These are phyloP conservation scores for Montipora capricornis DNA, from an alignment of 64 coral and sea anemone species.

Conservation along the genomic window DNA sequence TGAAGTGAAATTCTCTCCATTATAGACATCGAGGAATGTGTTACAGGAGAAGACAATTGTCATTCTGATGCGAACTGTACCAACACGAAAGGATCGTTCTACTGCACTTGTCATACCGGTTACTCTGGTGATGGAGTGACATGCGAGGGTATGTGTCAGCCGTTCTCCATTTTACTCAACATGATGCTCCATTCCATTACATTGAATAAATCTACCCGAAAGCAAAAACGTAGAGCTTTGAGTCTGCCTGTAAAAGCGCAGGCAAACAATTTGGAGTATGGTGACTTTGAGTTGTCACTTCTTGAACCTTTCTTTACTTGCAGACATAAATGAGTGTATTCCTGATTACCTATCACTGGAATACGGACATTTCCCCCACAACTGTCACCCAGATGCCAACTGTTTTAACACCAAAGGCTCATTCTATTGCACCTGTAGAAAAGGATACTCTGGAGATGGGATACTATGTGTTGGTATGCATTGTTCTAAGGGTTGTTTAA, in stretches of 20 bases:
- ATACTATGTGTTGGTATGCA: slow-evolving; percentile 51
- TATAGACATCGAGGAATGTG: slow-evolving; percentile 57
- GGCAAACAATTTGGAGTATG: too few relatives aligned
- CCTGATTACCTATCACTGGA: not conserved
- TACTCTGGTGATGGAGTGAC: slow-evolving; percentile 66
- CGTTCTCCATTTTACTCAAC: not conserved
- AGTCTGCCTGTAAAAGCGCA: too few relatives aligned
- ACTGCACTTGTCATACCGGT: slow-evolving; percentile 67
- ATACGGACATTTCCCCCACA: slow-evolving; percentile 1
- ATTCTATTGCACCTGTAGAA: slow-evolving; percentile 77
- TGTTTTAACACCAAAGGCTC: slow-evolving; percentile 87
- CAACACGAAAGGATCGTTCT: slow-evolving; percentile 72
- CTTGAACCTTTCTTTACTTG: not conserved
- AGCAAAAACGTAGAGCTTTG: too few relatives aligned
- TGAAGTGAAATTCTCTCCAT: not conserved
- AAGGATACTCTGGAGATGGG: slow-evolving; percentile 85
- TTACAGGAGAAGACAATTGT: slow-evolving; percentile 32
- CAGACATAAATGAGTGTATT: slow-evolving; percentile 21
- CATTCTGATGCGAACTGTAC: slow-evolving; percentile 66
- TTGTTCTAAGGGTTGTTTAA: too few relatives aligned
- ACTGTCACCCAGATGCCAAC: slow-evolving; percentile 57
- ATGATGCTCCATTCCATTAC: too few relatives aligned
- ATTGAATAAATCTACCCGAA: too few relatives aligned
- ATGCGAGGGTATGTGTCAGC: slow-evolving; percentile 23
- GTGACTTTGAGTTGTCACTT: too few relatives aligned